A percentile compares a stretch with the other conserved stretches of the same genome.
These are phyloP conservation scores for Danio tinwini DNA, from an alignment of 2,797 vertebrate species.

Conservation along the genomic window DNA sequence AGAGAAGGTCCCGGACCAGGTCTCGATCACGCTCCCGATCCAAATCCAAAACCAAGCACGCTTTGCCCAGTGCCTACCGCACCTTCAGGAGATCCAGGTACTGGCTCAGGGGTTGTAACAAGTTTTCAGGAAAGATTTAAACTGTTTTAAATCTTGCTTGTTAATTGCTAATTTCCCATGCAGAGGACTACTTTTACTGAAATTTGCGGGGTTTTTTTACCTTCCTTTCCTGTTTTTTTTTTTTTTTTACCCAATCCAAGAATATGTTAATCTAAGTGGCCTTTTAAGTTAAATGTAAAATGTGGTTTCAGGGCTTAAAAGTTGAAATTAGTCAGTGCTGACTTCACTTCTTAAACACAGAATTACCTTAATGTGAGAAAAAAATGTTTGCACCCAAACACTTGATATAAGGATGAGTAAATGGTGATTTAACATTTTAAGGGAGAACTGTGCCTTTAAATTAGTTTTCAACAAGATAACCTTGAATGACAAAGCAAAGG, in stretches of 20 bases:
- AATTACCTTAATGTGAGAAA: not conserved
- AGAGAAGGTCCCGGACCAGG: conserved; percentile 86
- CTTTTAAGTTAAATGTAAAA: conserved; percentile 30
- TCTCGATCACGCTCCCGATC: conserved; percentile 84
- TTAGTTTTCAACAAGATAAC: not conserved
- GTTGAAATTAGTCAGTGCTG: not conserved
- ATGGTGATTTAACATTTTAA: not conserved
- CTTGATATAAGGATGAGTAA: not conserved
- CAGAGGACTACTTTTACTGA: conserved; percentile 5
- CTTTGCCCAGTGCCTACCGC: conserved; percentile 93
- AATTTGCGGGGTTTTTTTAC: conserved; percentile 39
- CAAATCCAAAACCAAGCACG: conserved; percentile 84
- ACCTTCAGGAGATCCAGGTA: conserved; percentile 89
- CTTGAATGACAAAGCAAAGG: not conserved
- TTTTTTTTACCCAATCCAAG: conserved; percentile 9
- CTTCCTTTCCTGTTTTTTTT: not conserved
- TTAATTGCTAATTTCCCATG: conserved; percentile 28
- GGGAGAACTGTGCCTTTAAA: not conserved
- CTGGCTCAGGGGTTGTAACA: not conserved
- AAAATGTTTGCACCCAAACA: not conserved
- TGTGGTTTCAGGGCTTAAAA: conserved; percentile 24
- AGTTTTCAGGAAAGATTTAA: conserved; percentile 5
- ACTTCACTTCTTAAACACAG: conserved; percentile 2
- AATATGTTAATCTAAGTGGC: conserved; percentile 19
- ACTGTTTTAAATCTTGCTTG: conserved; percentile 12